phyloP scores from a whole-genome alignment of 2,888 invertebrate species.

The Bursaphelenchus okinawaensis region DNA sequence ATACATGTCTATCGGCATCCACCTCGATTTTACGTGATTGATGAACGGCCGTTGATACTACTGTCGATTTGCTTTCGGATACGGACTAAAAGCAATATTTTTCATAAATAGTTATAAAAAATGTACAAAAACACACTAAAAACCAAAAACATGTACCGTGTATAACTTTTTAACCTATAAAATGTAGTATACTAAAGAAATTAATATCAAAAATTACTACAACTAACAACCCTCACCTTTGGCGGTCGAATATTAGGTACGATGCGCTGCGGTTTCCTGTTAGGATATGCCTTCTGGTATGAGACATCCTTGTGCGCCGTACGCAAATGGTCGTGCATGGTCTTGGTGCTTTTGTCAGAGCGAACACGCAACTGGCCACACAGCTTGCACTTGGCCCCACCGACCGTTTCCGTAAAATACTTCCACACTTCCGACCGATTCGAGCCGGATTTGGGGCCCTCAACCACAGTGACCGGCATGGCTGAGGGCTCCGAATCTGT shows the following conservation, averaged over 20 bases:
- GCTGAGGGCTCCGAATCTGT: background rate
- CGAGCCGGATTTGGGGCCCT: background rate
- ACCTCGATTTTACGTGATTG: background rate
- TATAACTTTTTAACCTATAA: background rate
- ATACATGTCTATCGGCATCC: background rate
- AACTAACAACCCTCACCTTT: too few species aligned
- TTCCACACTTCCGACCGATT: slow-evolving; percentile 19
- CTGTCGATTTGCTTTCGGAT: background rate
- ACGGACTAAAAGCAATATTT: background rate
- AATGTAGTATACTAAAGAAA: background rate
- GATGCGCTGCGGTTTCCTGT: background rate
- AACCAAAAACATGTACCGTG: too few species aligned
- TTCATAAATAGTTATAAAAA: background rate
- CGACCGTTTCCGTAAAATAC: slow-evolving; percentile 21
- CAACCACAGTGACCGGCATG: background rate
- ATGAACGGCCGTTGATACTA: background rate
- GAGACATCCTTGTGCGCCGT: background rate
- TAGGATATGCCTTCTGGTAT: background rate
- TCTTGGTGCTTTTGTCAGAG: slow-evolving; percentile 21
- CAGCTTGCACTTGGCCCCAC: slow-evolving; percentile 16
- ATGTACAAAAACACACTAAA: background rate
- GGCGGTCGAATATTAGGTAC: background rate
- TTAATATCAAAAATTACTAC: too few species aligned
- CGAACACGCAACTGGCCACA: slow-evolving; percentile 19
- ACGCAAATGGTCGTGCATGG: background rate